Conservation (phyloP, 2,113 vertebrate genomes). For the Xiphorhynchus elegans region DNA sequence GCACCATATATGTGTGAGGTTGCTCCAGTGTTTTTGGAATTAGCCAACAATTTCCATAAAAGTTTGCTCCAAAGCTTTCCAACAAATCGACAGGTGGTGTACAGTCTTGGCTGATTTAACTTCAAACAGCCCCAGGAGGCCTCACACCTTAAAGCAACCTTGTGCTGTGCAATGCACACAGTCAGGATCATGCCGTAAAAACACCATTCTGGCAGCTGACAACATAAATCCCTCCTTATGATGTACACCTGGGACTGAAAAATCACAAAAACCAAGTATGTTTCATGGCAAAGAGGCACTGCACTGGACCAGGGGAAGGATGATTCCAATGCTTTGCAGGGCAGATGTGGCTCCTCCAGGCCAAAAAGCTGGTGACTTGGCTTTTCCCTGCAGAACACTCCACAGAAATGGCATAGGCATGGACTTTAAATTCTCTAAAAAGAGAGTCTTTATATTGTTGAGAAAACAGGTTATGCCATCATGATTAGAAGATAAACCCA, state of each 20-base stretch:
- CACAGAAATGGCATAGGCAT: accelerated
- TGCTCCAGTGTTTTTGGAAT: neutral
- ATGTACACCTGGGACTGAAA: neutral
- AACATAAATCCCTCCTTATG: neutral
- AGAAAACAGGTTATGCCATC: neutral
- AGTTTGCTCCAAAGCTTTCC: neutral
- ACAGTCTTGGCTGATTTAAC: neutral
- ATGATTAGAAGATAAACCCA: neutral
- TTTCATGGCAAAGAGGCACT: neutral
- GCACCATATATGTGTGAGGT: neutral
- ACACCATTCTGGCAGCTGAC: neutral
- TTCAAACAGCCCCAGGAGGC: neutral
- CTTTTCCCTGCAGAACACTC: neutral
- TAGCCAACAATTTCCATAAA: neutral
- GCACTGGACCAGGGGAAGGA: neutral
- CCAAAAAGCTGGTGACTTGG: neutral
- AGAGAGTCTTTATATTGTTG: neutral
- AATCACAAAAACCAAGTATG: neutral
- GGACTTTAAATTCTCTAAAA: neutral
- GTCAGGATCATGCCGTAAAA: neutral
- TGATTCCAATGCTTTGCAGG: neutral
- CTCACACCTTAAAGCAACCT: neutral
- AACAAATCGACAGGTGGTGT: neutral
- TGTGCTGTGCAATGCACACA: neutral
- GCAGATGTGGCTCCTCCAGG: accelerated